A percentile compares a stretch with the other conserved stretches of the same genome.
Evolutionary conservation across 2,113 vertebrate genomes (phyloP).

Genomic region (Ochotona princeps): DNA sequence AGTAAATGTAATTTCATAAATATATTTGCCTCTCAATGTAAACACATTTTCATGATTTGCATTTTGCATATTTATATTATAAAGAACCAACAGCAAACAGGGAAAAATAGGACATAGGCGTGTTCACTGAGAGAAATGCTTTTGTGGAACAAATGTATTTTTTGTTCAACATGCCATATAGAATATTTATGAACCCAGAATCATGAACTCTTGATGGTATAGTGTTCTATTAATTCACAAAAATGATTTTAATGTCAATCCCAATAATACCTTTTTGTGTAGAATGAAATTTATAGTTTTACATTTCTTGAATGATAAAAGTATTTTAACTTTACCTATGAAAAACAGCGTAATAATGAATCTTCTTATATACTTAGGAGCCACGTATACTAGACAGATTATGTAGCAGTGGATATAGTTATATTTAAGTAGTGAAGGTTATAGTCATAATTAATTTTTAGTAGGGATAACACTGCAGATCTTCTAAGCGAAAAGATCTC

Average conservation of each 20-base stretch:
- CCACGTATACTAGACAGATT: not conserved
- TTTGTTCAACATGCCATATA: constrained; percentile 5
- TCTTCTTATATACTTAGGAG: not conserved
- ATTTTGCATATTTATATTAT: not conserved
- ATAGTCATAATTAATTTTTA: not conserved
- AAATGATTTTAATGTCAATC: not conserved
- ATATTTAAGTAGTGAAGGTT: not conserved
- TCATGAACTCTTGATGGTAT: not conserved
- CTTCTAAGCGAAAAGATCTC: not conserved
- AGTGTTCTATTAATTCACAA: not conserved
- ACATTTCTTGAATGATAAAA: not conserved
- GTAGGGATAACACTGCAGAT: not conserved
- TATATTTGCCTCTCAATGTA: not conserved
- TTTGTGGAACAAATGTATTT: not conserved
- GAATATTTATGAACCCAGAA: not conserved
- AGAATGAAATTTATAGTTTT: not conserved
- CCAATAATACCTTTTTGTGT: not conserved
- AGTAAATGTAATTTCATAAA: constrained; percentile 36
- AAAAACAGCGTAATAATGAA: not conserved
- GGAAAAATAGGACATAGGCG: not conserved
- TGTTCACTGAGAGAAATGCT: not conserved
- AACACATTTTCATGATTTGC: not conserved
- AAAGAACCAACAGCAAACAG: not conserved
- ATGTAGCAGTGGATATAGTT: not conserved
- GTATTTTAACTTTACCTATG: not conserved